Base-by-base conservation (phyloP, 2,113 vertebrate genomes). In the Corythoichthys intestinalis region DNA sequence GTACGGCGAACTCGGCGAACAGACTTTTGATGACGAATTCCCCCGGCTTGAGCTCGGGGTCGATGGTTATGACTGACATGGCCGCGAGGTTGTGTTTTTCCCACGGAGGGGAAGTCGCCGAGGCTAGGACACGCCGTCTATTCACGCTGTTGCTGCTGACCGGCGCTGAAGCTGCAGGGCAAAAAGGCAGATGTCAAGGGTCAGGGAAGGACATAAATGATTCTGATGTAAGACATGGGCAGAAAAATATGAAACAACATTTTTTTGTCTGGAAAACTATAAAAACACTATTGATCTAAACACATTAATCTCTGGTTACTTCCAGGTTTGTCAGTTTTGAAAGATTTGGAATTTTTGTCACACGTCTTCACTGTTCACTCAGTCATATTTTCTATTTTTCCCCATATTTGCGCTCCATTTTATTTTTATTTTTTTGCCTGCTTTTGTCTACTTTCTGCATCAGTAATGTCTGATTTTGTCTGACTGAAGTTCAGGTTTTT, bases 11-110 rank as follows among this genome's bases (percentile, higher is more conserved):
- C 89, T 99, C 97, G 28, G 97, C 96, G 20, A 99, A 98, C 66
- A 99, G 94, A 87, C 95, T 99, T 92, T 98, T 98, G 93, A 99
- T 98, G 94, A 99, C 97, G 84, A 96, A 99, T 91, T 99, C 97
- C 78, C 97, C 97, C 56, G 97, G 97, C 88, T 99, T 99, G 84
- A 96, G 94, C 92, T 98, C 97, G 69, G 97, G 96, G 93, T 98
- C 97, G 86, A 99, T 94, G 67, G 95, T 98, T 90, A 99, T 96
- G 91, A 92, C 97, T 84, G 96, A 99, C 97, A 99, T 99, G 94
- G 92, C 91, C 71, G 84, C 80, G 15, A 74, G 59, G 79, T 44
- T 81, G 75, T 85, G 88, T 76, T 87, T 91, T 83, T 91, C 90
- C 90, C 90, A 91, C 74, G 38, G 79, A 38, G 82, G 69, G 69